phyloP scores from a whole-genome alignment of 1,140 invertebrate genomes.

The Frieseomelitta varia region DNA sequence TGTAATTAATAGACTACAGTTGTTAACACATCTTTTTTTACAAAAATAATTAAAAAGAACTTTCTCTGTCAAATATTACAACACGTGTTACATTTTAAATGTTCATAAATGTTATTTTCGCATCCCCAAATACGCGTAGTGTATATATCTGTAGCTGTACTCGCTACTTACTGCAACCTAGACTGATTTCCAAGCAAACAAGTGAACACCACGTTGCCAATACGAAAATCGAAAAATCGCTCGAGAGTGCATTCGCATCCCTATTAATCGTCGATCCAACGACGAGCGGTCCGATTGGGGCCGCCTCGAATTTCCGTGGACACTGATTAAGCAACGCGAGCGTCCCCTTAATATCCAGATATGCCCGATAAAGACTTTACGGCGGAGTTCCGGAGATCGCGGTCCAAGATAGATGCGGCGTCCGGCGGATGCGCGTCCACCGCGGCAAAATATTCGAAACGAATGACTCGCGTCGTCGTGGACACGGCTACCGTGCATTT shows the following conservation, averaged over 20 bases:
- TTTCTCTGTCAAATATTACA: too few species aligned
- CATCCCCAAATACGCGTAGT: too few species aligned
- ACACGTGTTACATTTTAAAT: too few species aligned
- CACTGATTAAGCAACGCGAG: conserved; percentile 43
- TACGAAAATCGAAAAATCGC: neutral
- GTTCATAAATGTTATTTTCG: too few species aligned
- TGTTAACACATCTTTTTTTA: too few species aligned
- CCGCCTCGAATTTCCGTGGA: conserved; percentile 36
- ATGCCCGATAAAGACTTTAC: conserved; percentile 50
- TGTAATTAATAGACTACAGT: neutral
- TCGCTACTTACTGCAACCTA: neutral
- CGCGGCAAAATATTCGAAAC: conserved; percentile 48
- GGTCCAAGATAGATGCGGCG: conserved; percentile 37
- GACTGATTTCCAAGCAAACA: neutral
- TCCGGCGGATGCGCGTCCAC: conserved; percentile 18
- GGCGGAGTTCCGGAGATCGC: conserved; percentile 21
- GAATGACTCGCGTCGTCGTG: conserved; percentile 52
- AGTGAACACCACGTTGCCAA: neutral
- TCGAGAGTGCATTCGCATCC: neutral
- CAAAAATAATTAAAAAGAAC: too few species aligned
- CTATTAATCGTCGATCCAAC: conserved; percentile 1
- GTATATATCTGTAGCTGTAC: too few species aligned
- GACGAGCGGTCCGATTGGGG: neutral
- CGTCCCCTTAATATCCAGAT: conserved; percentile 41
- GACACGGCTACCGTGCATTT: conserved; percentile 75